phyloP scores from a whole-genome alignment of 35 echinoderm and acorn worm species.

The Acanthaster planci region DNA sequence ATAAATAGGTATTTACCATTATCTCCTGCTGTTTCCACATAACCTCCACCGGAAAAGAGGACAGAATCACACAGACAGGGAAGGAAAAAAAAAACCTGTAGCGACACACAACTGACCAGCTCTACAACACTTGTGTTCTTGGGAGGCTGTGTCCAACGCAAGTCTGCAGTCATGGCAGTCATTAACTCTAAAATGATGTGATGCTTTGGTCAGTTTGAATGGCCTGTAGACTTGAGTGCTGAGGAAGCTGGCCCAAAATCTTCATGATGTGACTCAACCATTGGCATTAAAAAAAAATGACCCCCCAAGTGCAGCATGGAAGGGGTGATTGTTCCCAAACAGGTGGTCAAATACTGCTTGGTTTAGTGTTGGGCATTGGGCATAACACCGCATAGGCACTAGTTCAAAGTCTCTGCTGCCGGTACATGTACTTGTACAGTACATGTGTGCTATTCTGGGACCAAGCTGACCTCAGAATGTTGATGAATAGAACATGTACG shows the following conservation, averaged over 20 bases:
- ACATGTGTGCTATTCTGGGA: neutral
- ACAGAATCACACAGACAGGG: no score
- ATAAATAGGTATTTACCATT: no score
- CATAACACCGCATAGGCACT: neutral
- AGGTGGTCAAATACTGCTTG: neutral
- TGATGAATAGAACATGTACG: conserved; percentile 26
- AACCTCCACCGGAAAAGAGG: no score
- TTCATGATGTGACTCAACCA: neutral
- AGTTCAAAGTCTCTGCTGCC: neutral
- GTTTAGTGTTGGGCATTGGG: neutral
- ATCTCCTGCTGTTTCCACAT: no score
- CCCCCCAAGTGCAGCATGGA: no score
- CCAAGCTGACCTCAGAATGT: conserved; percentile 6
- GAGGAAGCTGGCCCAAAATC: neutral
- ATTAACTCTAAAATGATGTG: neutral
- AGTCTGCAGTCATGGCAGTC: neutral
- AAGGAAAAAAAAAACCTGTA: no score
- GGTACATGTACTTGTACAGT: no score
- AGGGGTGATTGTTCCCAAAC: neutral
- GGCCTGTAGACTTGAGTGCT: neutral
- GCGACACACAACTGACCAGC: no score
- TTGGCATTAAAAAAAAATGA: neutral
- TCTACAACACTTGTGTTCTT: no score
- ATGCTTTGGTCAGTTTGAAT: neutral
- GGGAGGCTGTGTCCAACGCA: neutral